Base-by-base conservation (phyloP, 2,797 vertebrate genomes). In the Acipenser oxyrinchus region DNA sequence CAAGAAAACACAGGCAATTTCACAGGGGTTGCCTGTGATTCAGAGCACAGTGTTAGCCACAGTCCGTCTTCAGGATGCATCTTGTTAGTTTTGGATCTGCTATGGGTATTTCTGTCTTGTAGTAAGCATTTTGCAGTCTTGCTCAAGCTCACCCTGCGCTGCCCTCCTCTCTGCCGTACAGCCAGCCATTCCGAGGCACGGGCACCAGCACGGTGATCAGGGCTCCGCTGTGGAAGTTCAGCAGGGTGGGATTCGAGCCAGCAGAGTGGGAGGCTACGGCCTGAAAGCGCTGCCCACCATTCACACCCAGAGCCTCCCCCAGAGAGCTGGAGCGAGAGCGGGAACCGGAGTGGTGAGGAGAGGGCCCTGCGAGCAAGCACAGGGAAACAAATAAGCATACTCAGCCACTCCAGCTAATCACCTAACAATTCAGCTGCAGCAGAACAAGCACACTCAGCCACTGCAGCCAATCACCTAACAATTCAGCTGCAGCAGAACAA, bases 141-240 rank as follows among this genome's bases (percentile, higher is more conserved):
- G 23, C 23, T 37, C 23, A 37, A 2, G 23, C 94, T 49, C 82
- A 98, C 96, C 79, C 79, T 67, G 93, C 76, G 0, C 83, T 91
- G 76, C 88, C 86, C 77, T 98, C 91, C 55, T 93, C 87, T 64
- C 90, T 94, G 60, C 96, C 96, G 0, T 96, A 99, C 37, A 99
- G 84, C 96, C 96, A 99, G 70, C 96, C 95, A 0, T 99, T 99
- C 61, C 93, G 91, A 0, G 94, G 92, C 50, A 97, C 92, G 0
- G 88, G 90, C 62, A 90, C 91, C 70, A 98, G 84, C 13, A 98
- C 91, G 0, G 71, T 82, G 69, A 99, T 68, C 0, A 89, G 66
- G 5, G 94, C 93, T 0, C 94, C 94, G 0, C 84, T 75, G 37
- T 82, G 85, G 59, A 99, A 97, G 0, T 84, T 90, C 18, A 99